These are phyloP conservation scores for Helicoverpa zea DNA, from an alignment of 1,140 invertebrate genomes.

Conservation along the genomic window DNA sequence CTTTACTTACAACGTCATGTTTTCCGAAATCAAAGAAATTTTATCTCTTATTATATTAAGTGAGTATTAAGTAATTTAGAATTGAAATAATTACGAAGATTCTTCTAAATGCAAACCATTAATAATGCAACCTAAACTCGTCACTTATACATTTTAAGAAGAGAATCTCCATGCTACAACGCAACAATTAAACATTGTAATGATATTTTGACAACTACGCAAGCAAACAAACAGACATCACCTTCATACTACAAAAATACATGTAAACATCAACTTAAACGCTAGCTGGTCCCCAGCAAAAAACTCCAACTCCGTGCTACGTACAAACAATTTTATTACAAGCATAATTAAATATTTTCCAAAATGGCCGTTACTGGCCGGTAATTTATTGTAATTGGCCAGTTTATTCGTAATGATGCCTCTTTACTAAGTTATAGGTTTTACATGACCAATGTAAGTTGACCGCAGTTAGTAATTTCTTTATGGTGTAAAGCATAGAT, in stretches of 20 bases:
- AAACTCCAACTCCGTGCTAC: not conserved
- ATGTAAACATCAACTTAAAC: not conserved
- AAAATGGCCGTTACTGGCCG: conserved; percentile 62
- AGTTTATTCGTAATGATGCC: conserved; percentile 60
- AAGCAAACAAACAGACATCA: not conserved
- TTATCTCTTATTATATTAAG: too few relatives aligned
- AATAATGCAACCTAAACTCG: too few relatives aligned
- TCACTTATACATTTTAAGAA: too few relatives aligned
- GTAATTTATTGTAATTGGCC: conserved; percentile 70
- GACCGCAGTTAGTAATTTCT: conserved; percentile 31
- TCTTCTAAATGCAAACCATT: too few relatives aligned
- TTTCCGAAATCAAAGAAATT: too few relatives aligned
- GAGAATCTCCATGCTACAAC: too few relatives aligned
- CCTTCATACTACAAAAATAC: too few relatives aligned
- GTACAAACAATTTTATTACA: conserved; percentile 35
- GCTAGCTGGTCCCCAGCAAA: not conserved
- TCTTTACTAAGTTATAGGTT: conserved; percentile 49
- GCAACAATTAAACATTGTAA: too few relatives aligned
- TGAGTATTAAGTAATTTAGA: too few relatives aligned
- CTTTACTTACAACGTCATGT: too few relatives aligned
- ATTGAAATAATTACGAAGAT: too few relatives aligned
- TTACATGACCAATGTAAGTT: conserved; percentile 32
- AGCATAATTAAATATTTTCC: conserved; percentile 48
- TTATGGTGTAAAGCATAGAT: not conserved
- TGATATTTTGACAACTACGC: too few relatives aligned